These are phyloP conservation scores for Scelioninae gen. 2 DNA, from an alignment of 2,888 invertebrate genomes.

Conservation along the genomic window DNA sequence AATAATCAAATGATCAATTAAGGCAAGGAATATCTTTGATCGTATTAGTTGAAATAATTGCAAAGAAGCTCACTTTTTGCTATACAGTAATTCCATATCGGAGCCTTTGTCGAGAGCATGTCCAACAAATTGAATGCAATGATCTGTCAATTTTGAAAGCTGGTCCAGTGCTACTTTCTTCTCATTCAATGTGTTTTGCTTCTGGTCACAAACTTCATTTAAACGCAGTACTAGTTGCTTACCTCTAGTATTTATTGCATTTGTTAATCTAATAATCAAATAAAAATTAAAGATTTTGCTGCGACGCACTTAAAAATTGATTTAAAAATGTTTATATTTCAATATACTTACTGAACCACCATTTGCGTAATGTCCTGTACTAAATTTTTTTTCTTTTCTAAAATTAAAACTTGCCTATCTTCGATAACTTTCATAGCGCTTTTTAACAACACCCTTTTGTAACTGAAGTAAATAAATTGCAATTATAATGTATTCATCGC, in stretches of 20 bases:
- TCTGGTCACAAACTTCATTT: constrained; percentile 86
- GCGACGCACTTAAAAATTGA: background rate
- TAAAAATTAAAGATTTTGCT: constrained; percentile 6
- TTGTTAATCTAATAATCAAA: constrained; percentile 80
- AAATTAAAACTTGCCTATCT: constrained; percentile 89
- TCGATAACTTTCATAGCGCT: constrained; percentile 84
- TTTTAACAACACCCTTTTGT: constrained; percentile 72
- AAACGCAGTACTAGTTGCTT: constrained; percentile 88
- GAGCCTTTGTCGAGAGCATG: constrained; percentile 87
- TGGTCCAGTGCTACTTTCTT: constrained; percentile 90
- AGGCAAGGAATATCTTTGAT: background rate
- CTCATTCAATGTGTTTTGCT: constrained; percentile 87
- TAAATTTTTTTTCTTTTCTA: constrained; percentile 89
- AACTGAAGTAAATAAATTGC: constrained; percentile 63
- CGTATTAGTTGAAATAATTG: background rate
- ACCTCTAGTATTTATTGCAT: constrained; percentile 88
- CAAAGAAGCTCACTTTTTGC: constrained; percentile 82
- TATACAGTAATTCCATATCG: constrained; percentile 89
- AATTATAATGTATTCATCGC: background rate
- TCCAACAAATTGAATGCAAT: constrained; percentile 90
- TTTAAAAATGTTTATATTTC: background rate
- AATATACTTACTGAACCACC: constrained; percentile 84
- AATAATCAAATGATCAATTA: constrained; percentile 5
- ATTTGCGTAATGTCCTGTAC: constrained; percentile 92
- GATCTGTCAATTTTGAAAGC: constrained; percentile 89